Evolutionary conservation across 2,797 vertebrate species (phyloP).

Genomic region (Oreochromis grahami): DNA sequence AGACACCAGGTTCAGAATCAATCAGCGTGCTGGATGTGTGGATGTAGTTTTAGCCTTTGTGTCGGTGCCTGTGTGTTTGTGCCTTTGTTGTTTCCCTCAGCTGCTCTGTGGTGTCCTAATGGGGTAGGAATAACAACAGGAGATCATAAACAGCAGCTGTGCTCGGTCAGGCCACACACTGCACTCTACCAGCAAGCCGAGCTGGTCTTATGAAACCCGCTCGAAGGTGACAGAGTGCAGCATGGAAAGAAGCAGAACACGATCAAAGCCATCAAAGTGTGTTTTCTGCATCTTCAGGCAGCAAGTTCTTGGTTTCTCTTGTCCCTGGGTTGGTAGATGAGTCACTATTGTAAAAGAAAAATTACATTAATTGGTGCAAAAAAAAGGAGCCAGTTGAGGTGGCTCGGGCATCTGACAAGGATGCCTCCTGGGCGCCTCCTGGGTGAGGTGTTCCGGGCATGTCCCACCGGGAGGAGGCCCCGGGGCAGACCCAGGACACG

Average conservation of each 20-base stretch:
- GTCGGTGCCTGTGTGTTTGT: background rate
- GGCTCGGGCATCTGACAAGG: no score
- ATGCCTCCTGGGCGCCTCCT: no score
- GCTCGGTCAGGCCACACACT: slow-evolving; percentile 46
- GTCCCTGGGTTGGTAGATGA: background rate
- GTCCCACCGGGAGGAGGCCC: no score
- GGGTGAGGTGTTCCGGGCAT: no score
- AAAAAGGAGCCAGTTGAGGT: no score
- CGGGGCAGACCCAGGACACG: no score
- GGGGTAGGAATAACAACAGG: slow-evolving; percentile 57
- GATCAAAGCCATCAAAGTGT: slow-evolving; percentile 25
- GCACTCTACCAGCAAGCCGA: background rate
- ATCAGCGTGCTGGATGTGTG: background rate
- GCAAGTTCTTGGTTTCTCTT: background rate
- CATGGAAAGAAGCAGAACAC: background rate
- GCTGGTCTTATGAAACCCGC: slow-evolving; percentile 2
- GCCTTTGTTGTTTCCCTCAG: slow-evolving; percentile 49
- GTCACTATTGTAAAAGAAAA: background rate
- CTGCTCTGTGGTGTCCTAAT: slow-evolving; percentile 52
- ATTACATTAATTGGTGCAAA: background rate
- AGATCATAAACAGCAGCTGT: slow-evolving; percentile 68
- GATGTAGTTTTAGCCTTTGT: background rate
- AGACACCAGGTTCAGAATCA: background rate
- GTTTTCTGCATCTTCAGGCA: background rate
- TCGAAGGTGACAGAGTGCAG: slow-evolving; percentile 18